Evolutionary conservation across 2,888 invertebrate genomes (phyloP).

Genomic region (Parochlus steinenii): DNA sequence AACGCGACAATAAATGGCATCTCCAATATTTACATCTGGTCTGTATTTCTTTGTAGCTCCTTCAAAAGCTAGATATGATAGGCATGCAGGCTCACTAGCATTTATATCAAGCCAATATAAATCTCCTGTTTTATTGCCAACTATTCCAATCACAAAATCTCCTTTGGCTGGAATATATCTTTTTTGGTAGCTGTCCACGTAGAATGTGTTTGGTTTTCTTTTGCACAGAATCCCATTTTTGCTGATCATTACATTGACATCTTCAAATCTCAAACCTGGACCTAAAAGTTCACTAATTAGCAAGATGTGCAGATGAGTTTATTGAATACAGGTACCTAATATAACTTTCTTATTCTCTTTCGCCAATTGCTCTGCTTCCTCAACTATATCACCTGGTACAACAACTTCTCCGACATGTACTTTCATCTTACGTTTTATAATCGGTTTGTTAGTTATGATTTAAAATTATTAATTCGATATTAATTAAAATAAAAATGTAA

Average conservation of each 20-base stretch:
- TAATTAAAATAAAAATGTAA: too few species aligned
- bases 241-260: conserved; percentile 5
- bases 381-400: conserved; percentile 54
- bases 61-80: conserved; percentile 82
- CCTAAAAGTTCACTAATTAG: neutral
- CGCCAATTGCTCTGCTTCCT: conserved; percentile 33
- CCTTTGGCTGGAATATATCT: conserved; percentile 69
- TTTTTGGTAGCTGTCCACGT: conserved; percentile 67
- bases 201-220: conserved; percentile 58
- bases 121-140: conserved; percentile 68
- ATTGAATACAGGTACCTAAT: conserved; percentile 46
- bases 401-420: conserved; percentile 39
- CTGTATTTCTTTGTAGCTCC: conserved; percentile 87
- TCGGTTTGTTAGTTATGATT: too few species aligned
- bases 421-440: conserved; percentile 21
- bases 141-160: conserved; percentile 74
- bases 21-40: conserved; percentile 74
- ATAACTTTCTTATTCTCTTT: conserved; percentile 42
- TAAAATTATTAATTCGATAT: conserved; percentile 3
- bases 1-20: conserved; percentile 67
- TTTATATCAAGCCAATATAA: conserved; percentile 80
- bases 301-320: neutral
- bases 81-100: conserved; percentile 60
- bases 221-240: conserved; percentile 63
- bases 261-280: conserved; percentile 2